phyloP scores from a whole-genome alignment of 2,888 invertebrate genomes.

The Synanthedon formicaeformis region DNA sequence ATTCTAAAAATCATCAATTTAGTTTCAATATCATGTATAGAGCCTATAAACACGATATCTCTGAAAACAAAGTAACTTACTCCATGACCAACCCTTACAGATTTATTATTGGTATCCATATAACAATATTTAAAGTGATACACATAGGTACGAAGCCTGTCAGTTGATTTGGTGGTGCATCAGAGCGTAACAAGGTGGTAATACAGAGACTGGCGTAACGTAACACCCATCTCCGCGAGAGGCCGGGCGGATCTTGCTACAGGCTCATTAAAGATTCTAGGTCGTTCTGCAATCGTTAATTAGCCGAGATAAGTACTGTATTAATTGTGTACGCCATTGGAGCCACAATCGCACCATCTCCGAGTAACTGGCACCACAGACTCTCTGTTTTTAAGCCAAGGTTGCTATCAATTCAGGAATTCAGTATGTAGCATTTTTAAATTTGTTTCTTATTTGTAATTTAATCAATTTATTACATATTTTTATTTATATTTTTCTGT shows the following conservation, averaged over 20 bases:
- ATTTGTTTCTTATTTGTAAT: neutral
- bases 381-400: neutral
- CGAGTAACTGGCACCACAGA: conserved; percentile 8
- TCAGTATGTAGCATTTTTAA: neutral
- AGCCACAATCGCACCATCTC: conserved; percentile 49
- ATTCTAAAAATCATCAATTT: too few species aligned
- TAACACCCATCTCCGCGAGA: neutral
- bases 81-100: too few species aligned
- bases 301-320: conserved; percentile 62
- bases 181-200: neutral
- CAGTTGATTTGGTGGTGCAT: neutral
- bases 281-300: conserved; percentile 65
- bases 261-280: conserved; percentile 68
- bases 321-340: conserved; percentile 66
- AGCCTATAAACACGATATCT: too few species aligned
- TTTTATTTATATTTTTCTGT: too few species aligned
- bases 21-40: too few species aligned
- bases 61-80: too few species aligned
- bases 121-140: too few species aligned
- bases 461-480: too few species aligned
- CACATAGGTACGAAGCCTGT: too few species aligned
- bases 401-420: neutral
- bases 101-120: too few species aligned
- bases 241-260: conserved; percentile 46
- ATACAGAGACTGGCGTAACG: neutral